Conservation (phyloP, 2,888 invertebrate genomes). For the Muscina levida region DNA sequence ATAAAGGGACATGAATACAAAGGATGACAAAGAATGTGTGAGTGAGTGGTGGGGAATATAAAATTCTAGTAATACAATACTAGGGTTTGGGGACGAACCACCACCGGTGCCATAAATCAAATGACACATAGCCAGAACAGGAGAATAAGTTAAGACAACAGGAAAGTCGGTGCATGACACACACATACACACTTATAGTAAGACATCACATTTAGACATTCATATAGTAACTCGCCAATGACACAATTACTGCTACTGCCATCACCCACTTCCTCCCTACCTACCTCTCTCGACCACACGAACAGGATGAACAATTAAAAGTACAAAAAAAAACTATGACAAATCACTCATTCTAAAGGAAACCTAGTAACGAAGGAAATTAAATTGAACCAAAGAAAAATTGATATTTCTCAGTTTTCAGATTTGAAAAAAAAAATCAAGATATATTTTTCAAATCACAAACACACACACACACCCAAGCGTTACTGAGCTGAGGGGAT, state of each 20-base stretch:
- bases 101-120: slow-evolving; percentile 46
- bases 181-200: slow-evolving; percentile 13
- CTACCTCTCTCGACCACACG: no score
- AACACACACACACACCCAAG: slow-evolving; percentile 1
- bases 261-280: no score
- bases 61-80: slow-evolving; percentile 9
- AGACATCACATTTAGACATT: background rate
- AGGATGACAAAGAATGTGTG: no score
- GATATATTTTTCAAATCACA: slow-evolving; percentile 11
- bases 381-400: slow-evolving; percentile 51
- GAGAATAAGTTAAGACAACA: background rate
- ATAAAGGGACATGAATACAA: background rate
- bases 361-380: slow-evolving; percentile 26
- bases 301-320: slow-evolving; percentile 37
- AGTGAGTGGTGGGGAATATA: background rate
- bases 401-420: slow-evolving; percentile 54
- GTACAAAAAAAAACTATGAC: slow-evolving; percentile 19
- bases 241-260: background rate
- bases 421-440: slow-evolving; percentile 25
- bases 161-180: no score
- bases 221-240: background rate
- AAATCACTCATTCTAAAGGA: slow-evolving; percentile 16
- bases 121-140: slow-evolving; percentile 55
- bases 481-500: no score
- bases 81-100: background rate